These are phyloP conservation scores for Aquatica leii DNA, from an alignment of 2,888 invertebrate genomes.

Conservation along the genomic window DNA sequence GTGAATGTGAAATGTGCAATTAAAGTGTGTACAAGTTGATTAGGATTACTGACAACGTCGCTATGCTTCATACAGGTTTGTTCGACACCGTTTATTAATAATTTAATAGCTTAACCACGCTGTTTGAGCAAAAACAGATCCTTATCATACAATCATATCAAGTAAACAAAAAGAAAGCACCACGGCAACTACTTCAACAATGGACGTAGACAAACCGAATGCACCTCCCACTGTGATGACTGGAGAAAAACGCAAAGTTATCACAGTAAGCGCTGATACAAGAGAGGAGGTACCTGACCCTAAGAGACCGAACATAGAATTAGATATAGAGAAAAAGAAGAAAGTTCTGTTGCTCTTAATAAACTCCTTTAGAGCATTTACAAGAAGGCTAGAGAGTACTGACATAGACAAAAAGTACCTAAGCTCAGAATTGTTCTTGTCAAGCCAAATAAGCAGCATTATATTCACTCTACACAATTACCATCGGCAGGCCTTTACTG, in stretches of 20 bases:
- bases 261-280: not conserved
- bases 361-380: not conserved
- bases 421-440: not conserved
- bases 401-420: not conserved
- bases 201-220: too few relatives aligned
- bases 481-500: constrained; percentile 16
- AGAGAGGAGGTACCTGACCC: not conserved
- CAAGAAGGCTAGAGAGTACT: not conserved
- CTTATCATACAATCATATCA: too few relatives aligned
- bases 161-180: too few relatives aligned
- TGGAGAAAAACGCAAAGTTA: not conserved
- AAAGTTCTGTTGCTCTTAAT: not conserved
- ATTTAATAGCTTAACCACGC: too few relatives aligned
- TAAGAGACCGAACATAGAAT: not conserved
- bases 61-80: too few relatives aligned
- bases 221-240: too few relatives aligned
- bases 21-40: too few relatives aligned
- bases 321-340: not conserved
- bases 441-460: not conserved
- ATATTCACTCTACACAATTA: constrained; percentile 5
- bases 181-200: too few relatives aligned
- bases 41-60: too few relatives aligned
- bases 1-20: too few relatives aligned
- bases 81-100: too few relatives aligned
- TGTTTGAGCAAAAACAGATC: too few relatives aligned